phyloP scores from a whole-genome alignment of 2,888 invertebrate genomes.

The Epinotia nisella region DNA sequence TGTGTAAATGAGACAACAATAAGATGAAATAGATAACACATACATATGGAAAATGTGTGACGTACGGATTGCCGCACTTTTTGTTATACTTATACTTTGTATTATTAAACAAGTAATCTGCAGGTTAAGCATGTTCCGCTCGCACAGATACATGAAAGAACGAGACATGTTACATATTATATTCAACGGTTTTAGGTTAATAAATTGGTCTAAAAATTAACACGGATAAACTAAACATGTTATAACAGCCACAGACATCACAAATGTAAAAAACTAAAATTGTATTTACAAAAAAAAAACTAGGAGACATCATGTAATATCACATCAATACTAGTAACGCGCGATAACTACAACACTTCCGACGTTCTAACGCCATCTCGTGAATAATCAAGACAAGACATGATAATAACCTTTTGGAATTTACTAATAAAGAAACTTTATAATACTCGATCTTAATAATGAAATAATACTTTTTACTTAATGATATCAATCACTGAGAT shows the following conservation, averaged over 20 bases:
- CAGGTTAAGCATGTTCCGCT: too few species aligned
- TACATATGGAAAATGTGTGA: too few species aligned
- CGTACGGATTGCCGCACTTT: too few species aligned
- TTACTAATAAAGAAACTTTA: conserved; percentile 4
- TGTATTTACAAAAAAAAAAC: too few species aligned
- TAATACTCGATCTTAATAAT: background rate
- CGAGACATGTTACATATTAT: background rate
- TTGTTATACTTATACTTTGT: too few species aligned
- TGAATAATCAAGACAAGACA: too few species aligned
- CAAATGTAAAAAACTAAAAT: conserved; percentile 15
- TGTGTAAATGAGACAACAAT: background rate
- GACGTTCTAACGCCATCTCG: too few species aligned
- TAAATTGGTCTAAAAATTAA: background rate
- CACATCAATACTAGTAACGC: too few species aligned
- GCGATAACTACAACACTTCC: background rate
- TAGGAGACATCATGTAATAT: too few species aligned
- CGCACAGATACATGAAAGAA: background rate
- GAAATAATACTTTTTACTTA: background rate
- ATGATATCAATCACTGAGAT: conserved; percentile 15
- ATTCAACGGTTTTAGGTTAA: background rate
- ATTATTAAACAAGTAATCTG: too few species aligned
- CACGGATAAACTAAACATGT: conserved; percentile 8
- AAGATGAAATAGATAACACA: background rate
- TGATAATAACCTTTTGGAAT: background rate
- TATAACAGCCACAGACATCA: conserved; percentile 30